Conservation (phyloP, 2,797 vertebrate species). For the Cyprinella venusta region DNA sequence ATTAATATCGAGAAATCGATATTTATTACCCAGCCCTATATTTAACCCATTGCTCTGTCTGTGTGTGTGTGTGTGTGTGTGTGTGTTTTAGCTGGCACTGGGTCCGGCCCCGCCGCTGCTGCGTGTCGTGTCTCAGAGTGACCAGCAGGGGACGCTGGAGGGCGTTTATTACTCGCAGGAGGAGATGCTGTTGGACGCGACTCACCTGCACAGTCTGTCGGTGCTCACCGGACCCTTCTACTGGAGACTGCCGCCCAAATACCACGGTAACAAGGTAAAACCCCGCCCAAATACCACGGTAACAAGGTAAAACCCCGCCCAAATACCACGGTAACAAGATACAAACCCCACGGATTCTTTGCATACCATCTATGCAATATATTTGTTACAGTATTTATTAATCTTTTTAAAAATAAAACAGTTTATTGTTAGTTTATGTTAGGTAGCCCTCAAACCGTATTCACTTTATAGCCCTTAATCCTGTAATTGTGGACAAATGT, state of each 20-base stretch:
- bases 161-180: conserved; percentile 82
- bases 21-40: too few species aligned
- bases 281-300: conserved; percentile 80
- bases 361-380: too few species aligned
- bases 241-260: conserved; percentile 84
- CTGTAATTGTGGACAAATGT: too few species aligned
- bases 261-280: conserved; percentile 84
- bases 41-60: neutral
- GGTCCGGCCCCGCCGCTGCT: conserved; percentile 69
- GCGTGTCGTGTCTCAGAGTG: conserved; percentile 82
- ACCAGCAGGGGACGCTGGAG: conserved; percentile 78
- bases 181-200: conserved; percentile 82
- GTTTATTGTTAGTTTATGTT: neutral
- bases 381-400: too few species aligned
- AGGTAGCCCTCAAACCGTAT: too few species aligned
- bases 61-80: neutral
- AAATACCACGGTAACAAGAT: neutral
- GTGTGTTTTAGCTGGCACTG: conserved; percentile 76
- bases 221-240: conserved; percentile 82
- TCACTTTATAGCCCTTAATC: too few species aligned
- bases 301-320: conserved; percentile 76
- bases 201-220: conserved; percentile 68
- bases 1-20: too few species aligned
- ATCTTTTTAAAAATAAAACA: too few species aligned
- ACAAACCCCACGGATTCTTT: too few species aligned